These are phyloP conservation scores for Nothocercus julius DNA, from an alignment of 2,113 vertebrate genomes.

Conservation along the genomic window DNA sequence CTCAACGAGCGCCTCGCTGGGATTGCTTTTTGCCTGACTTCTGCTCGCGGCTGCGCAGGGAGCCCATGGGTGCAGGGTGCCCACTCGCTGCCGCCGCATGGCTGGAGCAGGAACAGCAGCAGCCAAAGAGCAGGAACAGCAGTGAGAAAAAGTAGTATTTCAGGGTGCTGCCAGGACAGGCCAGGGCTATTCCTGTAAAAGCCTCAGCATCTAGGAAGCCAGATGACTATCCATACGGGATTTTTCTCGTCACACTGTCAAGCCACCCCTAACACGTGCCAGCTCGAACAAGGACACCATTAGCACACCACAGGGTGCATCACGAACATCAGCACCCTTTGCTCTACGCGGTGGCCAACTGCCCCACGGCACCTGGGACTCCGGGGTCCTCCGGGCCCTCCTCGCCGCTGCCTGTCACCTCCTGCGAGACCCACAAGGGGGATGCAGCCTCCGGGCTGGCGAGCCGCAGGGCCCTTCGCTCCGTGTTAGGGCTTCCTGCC, in stretches of 20 bases:
- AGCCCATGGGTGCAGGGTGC: background rate
- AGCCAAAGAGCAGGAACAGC: background rate
- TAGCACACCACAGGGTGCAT: background rate
- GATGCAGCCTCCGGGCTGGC: background rate
- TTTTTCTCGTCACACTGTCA: background rate
- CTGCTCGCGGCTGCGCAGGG: rapidly evolving
- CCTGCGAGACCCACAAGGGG: background rate
- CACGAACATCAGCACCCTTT: background rate
- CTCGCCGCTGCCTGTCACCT: rapidly evolving
- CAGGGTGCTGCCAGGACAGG: background rate
- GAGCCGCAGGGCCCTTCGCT: background rate
- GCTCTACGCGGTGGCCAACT: background rate
- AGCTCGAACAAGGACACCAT: background rate
- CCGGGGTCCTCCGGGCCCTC: background rate
- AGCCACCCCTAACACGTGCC: background rate
- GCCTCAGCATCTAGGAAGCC: background rate
- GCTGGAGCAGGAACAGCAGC: background rate
- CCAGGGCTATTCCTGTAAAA: background rate
- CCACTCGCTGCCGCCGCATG: background rate
- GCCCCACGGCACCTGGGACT: background rate
- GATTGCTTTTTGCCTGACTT: background rate
- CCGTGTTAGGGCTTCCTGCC: background rate
- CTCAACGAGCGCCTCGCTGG: background rate
- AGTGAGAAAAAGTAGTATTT: background rate
- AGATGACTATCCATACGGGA: background rate